A percentile compares a stretch with the other conserved stretches of the same genome.
Conservation (phyloP, 2,113 vertebrate genomes). For the Paratilapia polleni region DNA sequence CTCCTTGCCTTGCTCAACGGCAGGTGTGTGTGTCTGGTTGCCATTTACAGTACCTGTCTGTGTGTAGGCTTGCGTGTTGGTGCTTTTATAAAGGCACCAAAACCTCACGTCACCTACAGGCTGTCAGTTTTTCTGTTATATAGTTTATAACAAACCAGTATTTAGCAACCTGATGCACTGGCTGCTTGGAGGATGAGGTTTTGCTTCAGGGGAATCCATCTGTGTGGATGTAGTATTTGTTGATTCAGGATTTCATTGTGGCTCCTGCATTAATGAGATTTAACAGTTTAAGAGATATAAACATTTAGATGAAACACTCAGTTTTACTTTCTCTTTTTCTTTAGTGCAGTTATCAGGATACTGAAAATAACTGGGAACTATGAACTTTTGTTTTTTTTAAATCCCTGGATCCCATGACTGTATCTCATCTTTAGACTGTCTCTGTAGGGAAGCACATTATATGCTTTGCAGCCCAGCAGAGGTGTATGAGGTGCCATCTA, state of each 20-base stretch:
- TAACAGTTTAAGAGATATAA: neutral
- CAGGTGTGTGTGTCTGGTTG: slow-evolving; percentile 84
- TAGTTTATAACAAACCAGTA: neutral
- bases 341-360: neutral
- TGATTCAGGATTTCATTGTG: slow-evolving; percentile 21
- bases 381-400: neutral
- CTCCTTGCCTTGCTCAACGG: slow-evolving; percentile 96
- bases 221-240: slow-evolving; percentile 7
- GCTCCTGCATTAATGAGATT: neutral
- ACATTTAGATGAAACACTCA: neutral
- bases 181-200: slow-evolving; percentile 9
- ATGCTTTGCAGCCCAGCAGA: neutral
- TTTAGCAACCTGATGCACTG: neutral
- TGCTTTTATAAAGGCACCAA: neutral
- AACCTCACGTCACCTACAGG: neutral
- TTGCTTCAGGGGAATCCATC: slow-evolving; percentile 18
- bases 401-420: neutral
- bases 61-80: slow-evolving; percentile 1
- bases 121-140: neutral
- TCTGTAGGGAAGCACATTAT: neutral
- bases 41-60: neutral
- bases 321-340: neutral
- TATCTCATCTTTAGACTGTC: neutral
- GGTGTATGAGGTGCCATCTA: neutral
- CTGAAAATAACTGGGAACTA: neutral